Evolutionary conservation across 2,113 vertebrate species (phyloP).

Genomic region (Myotis yumanensis): DNA sequence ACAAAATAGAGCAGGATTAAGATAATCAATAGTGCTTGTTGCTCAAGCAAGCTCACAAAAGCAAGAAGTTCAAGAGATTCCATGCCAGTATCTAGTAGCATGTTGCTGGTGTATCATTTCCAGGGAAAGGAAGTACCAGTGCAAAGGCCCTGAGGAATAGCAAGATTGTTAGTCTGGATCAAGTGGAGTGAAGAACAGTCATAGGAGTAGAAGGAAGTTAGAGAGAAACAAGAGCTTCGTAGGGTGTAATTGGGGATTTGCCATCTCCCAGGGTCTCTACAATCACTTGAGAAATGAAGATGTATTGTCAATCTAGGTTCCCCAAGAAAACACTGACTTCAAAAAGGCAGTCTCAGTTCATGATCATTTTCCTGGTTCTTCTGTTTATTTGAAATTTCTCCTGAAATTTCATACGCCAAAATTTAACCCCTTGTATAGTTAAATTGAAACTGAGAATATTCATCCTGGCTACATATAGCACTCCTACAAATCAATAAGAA

Average conservation of each 20-base stretch:
- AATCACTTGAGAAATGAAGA: neutral
- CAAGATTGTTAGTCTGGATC: neutral
- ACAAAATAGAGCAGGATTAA: neutral
- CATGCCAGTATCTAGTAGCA: neutral
- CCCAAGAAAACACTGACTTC: neutral
- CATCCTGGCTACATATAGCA: neutral
- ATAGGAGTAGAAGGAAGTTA: neutral
- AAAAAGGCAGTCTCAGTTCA: neutral
- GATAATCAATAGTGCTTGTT: neutral
- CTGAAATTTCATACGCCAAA: neutral
- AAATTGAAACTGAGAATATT: neutral
- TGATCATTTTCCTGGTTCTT: neutral
- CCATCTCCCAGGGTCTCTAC: rapidly evolving
- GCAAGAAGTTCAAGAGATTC: neutral
- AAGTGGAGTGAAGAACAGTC: neutral
- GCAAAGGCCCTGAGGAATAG: neutral
- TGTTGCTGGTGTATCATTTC: neutral
- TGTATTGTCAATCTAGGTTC: neutral
- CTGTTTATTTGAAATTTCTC: neutral
- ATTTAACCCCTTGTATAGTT: neutral
- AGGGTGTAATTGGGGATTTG: neutral
- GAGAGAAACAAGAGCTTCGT: neutral
- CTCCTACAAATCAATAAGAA: neutral
- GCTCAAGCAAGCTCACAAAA: neutral
- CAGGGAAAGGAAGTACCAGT: neutral